Conservation (phyloP, 2,888 invertebrate genomes). For the Drosophila mayaguana region DNA sequence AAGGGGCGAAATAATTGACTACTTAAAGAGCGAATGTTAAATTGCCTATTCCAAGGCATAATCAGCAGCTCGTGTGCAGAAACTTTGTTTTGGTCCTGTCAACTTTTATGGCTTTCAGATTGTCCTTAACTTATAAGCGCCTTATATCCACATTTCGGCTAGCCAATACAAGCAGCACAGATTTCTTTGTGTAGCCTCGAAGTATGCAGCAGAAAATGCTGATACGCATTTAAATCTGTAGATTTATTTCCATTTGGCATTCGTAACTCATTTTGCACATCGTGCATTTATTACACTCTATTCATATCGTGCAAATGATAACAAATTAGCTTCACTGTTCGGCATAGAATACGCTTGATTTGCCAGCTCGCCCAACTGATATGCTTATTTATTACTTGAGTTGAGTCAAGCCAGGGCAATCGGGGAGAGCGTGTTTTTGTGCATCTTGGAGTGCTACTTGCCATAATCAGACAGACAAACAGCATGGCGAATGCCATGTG, state of each 20-base stretch:
- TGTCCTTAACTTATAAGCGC: conserved; percentile 12
- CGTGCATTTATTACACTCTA: conserved; percentile 47
- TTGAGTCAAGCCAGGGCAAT: conserved; percentile 4
- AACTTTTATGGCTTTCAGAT: neutral
- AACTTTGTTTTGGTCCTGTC: conserved; percentile 3
- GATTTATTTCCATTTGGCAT: conserved; percentile 42
- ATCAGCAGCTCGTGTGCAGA: conserved; percentile 7
- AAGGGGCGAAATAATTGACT: conserved; percentile 25
- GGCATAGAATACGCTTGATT: conserved; percentile 53
- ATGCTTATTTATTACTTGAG: conserved; percentile 55
- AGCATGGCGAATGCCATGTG: conserved; percentile 34
- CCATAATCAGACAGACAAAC: conserved; percentile 66
- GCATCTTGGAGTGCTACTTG: conserved; percentile 11
- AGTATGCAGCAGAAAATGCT: conserved; percentile 44
- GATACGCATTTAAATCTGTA: conserved; percentile 33
- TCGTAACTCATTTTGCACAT: conserved; percentile 40
- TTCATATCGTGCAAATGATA: conserved; percentile 57
- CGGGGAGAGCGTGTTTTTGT: neutral
- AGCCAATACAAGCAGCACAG: conserved; percentile 30
- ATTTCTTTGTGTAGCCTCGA: conserved; percentile 15
- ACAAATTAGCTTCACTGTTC: conserved; percentile 63
- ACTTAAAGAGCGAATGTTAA: neutral
- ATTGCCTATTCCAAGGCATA: conserved; percentile 9
- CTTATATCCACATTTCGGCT: neutral
- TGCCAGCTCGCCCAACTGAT: conserved; percentile 51